phyloP scores from a whole-genome alignment of 2,113 vertebrate species.

The Colossoma macropomum region DNA sequence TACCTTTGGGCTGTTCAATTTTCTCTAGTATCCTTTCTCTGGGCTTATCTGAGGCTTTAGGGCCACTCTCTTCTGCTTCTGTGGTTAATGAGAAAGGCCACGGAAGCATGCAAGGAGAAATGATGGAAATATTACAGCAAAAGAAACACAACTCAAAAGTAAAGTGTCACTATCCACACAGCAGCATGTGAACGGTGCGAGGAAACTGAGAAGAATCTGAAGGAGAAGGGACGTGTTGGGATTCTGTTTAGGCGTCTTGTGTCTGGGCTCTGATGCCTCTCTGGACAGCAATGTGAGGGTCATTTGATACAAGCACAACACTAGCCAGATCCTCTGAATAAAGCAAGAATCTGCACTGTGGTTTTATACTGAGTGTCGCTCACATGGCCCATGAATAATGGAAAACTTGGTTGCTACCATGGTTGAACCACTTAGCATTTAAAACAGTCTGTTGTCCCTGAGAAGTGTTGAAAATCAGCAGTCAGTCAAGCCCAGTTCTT shows the following conservation, averaged over 20 bases:
- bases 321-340: conserved; percentile 73
- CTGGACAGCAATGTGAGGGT: conserved; percentile 52
- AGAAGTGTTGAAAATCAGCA: conserved; percentile 58
- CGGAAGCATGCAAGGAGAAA: conserved; percentile 29
- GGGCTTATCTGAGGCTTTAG: conserved; percentile 82
- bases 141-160: not conserved
- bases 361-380: conserved; percentile 60
- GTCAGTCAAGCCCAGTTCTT: conserved; percentile 46
- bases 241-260: not conserved
- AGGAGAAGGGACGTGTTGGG: not conserved
- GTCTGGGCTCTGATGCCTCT: not conserved
- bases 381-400: conserved; percentile 68
- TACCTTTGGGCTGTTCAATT: conserved; percentile 86
- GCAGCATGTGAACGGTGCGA: not conserved
- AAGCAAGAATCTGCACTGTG: conserved; percentile 54
- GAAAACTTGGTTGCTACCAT: conserved; percentile 50
- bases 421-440: conserved; percentile 54
- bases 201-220: not conserved
- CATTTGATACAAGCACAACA: conserved; percentile 68
- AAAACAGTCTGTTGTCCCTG: conserved; percentile 42
- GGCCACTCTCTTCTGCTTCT: conserved; percentile 81
- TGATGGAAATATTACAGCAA: not conserved
- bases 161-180: not conserved
- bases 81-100: not conserved
- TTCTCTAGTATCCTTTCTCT: conserved; percentile 85